Evolutionary conservation across 2,113 vertebrate species (phyloP).

Genomic region (Philantomba maxwellii): DNA sequence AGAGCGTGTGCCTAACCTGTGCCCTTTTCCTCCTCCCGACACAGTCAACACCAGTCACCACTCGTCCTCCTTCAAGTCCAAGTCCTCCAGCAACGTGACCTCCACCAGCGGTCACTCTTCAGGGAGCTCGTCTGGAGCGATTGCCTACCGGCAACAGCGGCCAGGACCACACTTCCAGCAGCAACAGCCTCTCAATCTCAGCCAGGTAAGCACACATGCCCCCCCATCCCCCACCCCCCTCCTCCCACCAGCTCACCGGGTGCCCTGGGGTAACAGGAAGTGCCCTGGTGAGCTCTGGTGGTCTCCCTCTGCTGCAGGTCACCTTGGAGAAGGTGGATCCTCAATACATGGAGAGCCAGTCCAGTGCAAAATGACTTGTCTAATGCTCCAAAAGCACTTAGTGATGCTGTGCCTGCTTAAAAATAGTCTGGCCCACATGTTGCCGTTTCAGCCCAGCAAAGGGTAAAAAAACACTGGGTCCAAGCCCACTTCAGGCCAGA

Average conservation of each 20-base stretch:
- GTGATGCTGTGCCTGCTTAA: not conserved
- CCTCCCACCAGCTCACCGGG: not conserved
- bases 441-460: too few relatives aligned
- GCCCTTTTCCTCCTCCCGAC: conserved; percentile 67
- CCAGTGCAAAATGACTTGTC: not conserved
- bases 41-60: conserved; percentile 87
- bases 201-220: conserved; percentile 87
- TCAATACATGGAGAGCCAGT: not conserved
- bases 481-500: not conserved
- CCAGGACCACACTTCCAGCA: conserved; percentile 93
- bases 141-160: conserved; percentile 92
- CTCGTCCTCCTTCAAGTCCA: conserved; percentile 95
- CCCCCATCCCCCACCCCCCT: not conserved
- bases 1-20: conserved; percentile 47
- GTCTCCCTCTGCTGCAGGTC: not conserved
- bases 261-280: not conserved
- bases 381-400: not conserved
- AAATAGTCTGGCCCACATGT: not conserved
- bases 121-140: conserved; percentile 84
- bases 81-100: conserved; percentile 89
- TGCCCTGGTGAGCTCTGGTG: fast-evolving
- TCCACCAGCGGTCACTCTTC: conserved; percentile 90
- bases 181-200: conserved; percentile 98
- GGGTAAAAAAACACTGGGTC: not conserved
- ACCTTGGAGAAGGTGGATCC: not conserved